Conservation (phyloP, 2,888 invertebrate genomes). For the Agonopterix arenella region DNA sequence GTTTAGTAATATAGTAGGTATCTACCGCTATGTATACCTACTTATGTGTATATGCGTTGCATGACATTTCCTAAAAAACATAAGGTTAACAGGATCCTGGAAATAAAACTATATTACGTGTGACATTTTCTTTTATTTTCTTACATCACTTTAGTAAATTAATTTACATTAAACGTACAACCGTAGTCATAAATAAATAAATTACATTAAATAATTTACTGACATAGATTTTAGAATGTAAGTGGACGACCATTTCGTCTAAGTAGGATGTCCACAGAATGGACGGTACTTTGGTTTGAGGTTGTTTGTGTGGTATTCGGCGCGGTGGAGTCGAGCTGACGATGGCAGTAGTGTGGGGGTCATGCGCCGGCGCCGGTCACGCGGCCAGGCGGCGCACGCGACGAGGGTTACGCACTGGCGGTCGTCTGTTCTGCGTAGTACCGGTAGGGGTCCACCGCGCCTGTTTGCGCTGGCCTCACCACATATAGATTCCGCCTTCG, state of each 20-base stretch:
- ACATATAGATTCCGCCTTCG: conserved; percentile 79
- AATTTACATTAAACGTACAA: conserved; percentile 61
- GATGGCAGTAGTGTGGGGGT: conserved; percentile 14
- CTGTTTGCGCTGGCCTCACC: conserved; percentile 76
- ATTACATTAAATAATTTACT: conserved; percentile 72
- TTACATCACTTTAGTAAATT: conserved; percentile 58
- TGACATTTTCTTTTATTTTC: conserved; percentile 47
- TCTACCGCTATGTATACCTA: too few species aligned
- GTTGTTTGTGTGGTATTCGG: conserved; percentile 49
- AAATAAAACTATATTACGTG: conserved; percentile 53
- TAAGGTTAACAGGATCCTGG: not conserved
- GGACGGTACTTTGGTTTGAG: conserved; percentile 71
- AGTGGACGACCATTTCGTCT: conserved; percentile 48
- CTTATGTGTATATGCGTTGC: too few species aligned
- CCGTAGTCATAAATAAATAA: conserved; percentile 72
- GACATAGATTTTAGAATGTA: conserved; percentile 65
- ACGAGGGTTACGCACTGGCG: conserved; percentile 35
- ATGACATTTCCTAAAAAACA: not conserved
- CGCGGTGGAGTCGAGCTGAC: conserved; percentile 24
- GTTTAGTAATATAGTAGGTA: too few species aligned
- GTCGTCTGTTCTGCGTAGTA: conserved; percentile 73
- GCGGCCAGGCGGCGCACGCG: conserved; percentile 14
- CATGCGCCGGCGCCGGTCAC: conserved; percentile 15
- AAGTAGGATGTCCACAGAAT: conserved; percentile 43
- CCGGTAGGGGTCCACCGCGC: conserved; percentile 76